Evolutionary conservation across 92 coral and sea anemone genomes (phyloP).

Genomic region (Palythoa grandiflora): DNA sequence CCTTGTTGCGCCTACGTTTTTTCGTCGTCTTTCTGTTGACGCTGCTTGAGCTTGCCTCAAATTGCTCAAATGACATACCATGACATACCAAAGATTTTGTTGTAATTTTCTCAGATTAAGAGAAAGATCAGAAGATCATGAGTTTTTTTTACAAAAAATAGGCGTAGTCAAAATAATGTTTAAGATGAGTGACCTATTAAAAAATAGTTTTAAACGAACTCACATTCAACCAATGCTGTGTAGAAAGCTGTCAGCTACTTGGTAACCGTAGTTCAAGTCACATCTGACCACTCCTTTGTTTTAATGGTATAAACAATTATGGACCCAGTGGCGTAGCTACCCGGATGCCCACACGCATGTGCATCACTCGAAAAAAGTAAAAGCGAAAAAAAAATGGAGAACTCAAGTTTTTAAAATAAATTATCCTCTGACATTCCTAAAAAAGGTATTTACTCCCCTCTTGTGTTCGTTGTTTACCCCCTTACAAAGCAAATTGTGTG

Average conservation of each 20-base stretch:
- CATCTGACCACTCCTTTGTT: not conserved
- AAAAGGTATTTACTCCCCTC: not conserved
- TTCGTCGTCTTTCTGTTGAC: conserved; percentile 43
- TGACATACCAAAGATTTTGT: not conserved
- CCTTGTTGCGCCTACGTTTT: conserved; percentile 42
- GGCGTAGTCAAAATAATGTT: not conserved
- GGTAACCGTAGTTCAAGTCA: not conserved
- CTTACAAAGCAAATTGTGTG: not conserved
- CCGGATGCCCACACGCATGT: not conserved
- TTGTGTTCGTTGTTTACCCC: not conserved
- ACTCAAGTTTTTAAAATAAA: not conserved
- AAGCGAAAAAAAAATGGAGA: not conserved
- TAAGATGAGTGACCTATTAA: not conserved
- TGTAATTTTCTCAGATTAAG: not conserved
- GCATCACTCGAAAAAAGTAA: not conserved
- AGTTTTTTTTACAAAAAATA: no score
- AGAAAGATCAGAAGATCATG: not conserved
- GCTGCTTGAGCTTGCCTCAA: conserved; percentile 24
- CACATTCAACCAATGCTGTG: not conserved
- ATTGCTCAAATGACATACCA: conserved; percentile 31
- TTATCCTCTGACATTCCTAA: not conserved
- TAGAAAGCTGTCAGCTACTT: not conserved
- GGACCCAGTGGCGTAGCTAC: not conserved
- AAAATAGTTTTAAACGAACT: not conserved
- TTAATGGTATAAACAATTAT: not conserved